Percentiles rank a stretch among this genome's conserved stretches.
Evolutionary conservation across 2,888 invertebrate genomes (phyloP).

Genomic region (Parnassius mnemosyne): DNA sequence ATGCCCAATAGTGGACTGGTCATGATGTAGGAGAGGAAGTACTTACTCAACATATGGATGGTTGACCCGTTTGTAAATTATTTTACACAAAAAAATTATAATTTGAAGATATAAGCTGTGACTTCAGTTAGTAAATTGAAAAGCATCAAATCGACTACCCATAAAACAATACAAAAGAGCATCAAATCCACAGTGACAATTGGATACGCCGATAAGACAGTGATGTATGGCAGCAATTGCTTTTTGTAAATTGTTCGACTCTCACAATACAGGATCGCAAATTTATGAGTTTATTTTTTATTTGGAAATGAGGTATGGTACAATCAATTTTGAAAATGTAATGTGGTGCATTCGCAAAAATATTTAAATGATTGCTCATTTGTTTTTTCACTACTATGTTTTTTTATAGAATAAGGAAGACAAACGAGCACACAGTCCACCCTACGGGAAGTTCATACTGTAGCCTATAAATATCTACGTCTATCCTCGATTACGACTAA

Average conservation of each 20-base stretch:
- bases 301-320: conserved; percentile 31
- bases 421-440: too few relatives aligned
- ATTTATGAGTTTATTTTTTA: conserved; percentile 47
- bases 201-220: conserved; percentile 60
- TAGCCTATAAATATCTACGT: too few relatives aligned
- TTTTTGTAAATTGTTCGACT: conserved; percentile 69
- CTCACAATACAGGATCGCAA: conserved; percentile 38
- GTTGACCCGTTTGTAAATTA: too few relatives aligned
- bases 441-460: too few relatives aligned
- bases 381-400: neutral
- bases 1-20: too few relatives aligned
- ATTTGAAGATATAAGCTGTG: conserved; percentile 23
- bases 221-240: conserved; percentile 69
- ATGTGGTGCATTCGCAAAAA: too few relatives aligned
- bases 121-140: conserved; percentile 24
- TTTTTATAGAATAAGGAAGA: too few relatives aligned
- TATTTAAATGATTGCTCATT: neutral
- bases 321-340: conserved; percentile 51
- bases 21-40: too few relatives aligned
- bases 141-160: conserved; percentile 24
- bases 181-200: conserved; percentile 51
- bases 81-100: neutral
- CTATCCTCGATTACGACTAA: too few relatives aligned
- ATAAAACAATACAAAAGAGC: conserved; percentile 29
- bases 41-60: too few relatives aligned